phyloP scores from a whole-genome alignment of 2,797 vertebrate genomes.

The Cuniculus paca region DNA sequence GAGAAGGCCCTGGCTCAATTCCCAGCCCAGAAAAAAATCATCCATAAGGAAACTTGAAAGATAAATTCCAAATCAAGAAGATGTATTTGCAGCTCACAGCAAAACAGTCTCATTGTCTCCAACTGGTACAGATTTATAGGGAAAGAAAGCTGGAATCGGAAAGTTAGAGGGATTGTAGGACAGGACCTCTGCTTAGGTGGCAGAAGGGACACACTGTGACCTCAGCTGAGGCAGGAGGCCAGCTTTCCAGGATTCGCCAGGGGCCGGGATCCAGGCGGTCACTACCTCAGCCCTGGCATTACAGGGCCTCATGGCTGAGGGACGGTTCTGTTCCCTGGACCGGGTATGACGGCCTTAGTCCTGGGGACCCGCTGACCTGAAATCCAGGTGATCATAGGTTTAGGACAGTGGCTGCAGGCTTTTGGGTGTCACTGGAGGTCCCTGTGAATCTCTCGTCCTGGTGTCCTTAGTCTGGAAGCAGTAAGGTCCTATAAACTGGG shows the following conservation, averaged over 20 bases:
- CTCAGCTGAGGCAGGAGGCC: background rate
- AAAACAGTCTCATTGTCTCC: background rate
- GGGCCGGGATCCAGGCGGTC: background rate
- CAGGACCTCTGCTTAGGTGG: background rate
- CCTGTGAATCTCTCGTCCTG: background rate
- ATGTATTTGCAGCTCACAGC: background rate
- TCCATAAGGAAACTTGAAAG: background rate
- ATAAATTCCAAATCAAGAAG: background rate
- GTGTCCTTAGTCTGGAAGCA: background rate
- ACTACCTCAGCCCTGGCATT: too few relatives aligned
- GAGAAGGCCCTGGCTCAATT: background rate
- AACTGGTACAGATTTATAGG: background rate
- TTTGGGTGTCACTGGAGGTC: background rate
- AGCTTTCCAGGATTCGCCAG: background rate
- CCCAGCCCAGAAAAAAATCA: background rate
- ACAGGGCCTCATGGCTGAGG: too few relatives aligned
- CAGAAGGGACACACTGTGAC: background rate
- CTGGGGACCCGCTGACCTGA: too few relatives aligned
- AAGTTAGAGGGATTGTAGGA: background rate
- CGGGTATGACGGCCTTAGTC: background rate
- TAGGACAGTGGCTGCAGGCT: background rate
- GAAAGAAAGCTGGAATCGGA: too few relatives aligned
- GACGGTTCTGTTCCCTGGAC: background rate
- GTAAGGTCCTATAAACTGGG: too few relatives aligned
- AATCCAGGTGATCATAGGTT: background rate